phyloP scores from a whole-genome alignment of 2,888 invertebrate species.

The Parnassius smintheus region DNA sequence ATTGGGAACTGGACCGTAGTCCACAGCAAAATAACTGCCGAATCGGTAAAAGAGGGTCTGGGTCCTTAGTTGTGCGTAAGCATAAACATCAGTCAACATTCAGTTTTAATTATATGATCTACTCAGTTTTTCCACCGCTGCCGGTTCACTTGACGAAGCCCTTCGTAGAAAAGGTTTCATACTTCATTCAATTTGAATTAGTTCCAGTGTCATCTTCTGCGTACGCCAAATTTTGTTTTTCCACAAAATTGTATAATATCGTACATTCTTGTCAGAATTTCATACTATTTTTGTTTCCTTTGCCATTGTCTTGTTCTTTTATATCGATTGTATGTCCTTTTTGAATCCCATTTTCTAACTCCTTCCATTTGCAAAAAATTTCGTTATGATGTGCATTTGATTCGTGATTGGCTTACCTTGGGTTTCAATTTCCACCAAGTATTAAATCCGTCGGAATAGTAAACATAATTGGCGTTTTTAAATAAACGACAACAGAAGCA shows the following conservation, averaged over 20 bases:
- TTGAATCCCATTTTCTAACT: constrained; percentile 28
- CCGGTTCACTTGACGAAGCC: too few species aligned
- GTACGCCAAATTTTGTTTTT: constrained; percentile 9
- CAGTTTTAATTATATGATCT: too few species aligned
- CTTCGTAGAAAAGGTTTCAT: too few species aligned
- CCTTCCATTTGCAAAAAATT: constrained; percentile 32
- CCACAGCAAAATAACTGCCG: too few species aligned
- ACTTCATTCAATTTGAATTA: neutral
- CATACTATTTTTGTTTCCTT: constrained; percentile 16
- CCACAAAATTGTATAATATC: constrained; percentile 3
- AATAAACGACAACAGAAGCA: constrained; percentile 25
- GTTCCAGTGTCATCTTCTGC: constrained; percentile 2
- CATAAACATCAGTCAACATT: too few species aligned
- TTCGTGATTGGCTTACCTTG: constrained; percentile 27
- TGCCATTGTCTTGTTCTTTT: constrained; percentile 26
- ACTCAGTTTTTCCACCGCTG: too few species aligned
- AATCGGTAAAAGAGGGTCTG: too few species aligned
- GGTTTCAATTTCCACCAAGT: constrained; percentile 19
- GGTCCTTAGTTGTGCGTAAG: too few species aligned
- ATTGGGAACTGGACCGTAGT: too few species aligned
- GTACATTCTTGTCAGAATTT: constrained; percentile 5
- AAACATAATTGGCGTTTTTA: constrained; percentile 14
- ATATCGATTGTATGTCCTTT: constrained; percentile 29
- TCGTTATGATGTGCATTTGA: constrained; percentile 23
- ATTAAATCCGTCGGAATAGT: constrained; percentile 17